phyloP scores from a whole-genome alignment of 2,797 vertebrate genomes.

The Phrynocephalus forsythii region DNA sequence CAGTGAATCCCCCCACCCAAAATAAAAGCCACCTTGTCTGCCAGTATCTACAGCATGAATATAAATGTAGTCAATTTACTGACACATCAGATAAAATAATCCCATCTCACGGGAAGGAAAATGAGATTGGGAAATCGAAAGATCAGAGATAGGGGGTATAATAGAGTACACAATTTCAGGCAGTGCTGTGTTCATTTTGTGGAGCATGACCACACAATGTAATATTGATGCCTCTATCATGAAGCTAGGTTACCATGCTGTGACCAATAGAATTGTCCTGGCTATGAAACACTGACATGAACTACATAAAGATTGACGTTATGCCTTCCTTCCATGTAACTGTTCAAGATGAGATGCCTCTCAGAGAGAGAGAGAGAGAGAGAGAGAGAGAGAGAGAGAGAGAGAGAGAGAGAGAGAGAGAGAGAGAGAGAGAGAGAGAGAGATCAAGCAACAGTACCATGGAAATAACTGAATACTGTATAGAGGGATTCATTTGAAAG shows the following conservation, averaged over 20 bases:
- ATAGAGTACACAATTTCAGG: neutral
- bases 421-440: neutral
- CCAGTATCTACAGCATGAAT: constrained; percentile 23
- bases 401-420: neutral
- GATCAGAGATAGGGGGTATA: constrained; percentile 10
- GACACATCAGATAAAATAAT: neutral
- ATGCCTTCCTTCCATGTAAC: too few species aligned
- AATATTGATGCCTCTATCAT: neutral
- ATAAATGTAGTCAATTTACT: constrained; percentile 20
- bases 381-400: neutral
- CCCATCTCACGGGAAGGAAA: neutral
- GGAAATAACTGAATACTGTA: neutral
- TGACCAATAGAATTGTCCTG: neutral
- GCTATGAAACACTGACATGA: neutral
- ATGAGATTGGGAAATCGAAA: neutral
- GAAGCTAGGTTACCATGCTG: neutral
- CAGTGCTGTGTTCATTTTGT: constrained; percentile 8
- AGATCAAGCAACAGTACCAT: neutral
- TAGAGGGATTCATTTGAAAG: neutral
- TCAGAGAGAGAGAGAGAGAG: neutral
- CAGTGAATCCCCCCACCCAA: neutral
- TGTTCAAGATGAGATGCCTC: neutral
- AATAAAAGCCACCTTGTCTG: constrained; percentile 29
- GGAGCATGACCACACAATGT: neutral
- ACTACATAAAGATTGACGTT: neutral